These are phyloP conservation scores for Fukomys damarensis DNA, from an alignment of 2,113 vertebrate species.

Conservation along the genomic window DNA sequence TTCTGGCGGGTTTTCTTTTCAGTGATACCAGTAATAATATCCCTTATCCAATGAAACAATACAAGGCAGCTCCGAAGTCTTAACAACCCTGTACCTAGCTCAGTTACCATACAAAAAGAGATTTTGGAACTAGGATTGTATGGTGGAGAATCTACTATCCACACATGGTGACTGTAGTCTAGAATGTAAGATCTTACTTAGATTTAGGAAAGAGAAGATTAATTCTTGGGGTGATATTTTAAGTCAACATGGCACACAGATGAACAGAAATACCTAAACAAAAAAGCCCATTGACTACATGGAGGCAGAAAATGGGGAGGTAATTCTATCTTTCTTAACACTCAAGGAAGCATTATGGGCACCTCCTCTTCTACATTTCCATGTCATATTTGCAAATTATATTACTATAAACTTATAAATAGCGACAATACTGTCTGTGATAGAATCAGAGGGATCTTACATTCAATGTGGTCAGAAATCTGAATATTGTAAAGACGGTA, in stretches of 20 bases:
- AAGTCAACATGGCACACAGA: not conserved
- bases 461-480: not conserved
- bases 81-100: not conserved
- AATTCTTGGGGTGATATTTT: not conserved
- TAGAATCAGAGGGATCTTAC: not conserved
- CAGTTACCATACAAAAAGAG: not conserved
- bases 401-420: not conserved
- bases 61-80: not conserved
- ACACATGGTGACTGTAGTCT: too few relatives aligned
- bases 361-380: not conserved
- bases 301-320: not conserved
- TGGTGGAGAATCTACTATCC: too few relatives aligned
- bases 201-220: not conserved
- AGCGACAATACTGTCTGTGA: not conserved
- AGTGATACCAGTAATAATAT: not conserved
- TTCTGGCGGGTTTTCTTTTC: not conserved
- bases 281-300: not conserved
- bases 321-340: not conserved
- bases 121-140: not conserved
- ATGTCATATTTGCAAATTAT: not conserved
- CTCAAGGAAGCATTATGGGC: not conserved
- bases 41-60: not conserved
- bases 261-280: not conserved
- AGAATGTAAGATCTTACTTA: not conserved
- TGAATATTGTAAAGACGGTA: not conserved